Percentiles rank a stretch among this genome's conserved stretches.
Evolutionary conservation across 2,797 vertebrate species (phyloP).

Genomic region (Lutjanus campechanus): DNA sequence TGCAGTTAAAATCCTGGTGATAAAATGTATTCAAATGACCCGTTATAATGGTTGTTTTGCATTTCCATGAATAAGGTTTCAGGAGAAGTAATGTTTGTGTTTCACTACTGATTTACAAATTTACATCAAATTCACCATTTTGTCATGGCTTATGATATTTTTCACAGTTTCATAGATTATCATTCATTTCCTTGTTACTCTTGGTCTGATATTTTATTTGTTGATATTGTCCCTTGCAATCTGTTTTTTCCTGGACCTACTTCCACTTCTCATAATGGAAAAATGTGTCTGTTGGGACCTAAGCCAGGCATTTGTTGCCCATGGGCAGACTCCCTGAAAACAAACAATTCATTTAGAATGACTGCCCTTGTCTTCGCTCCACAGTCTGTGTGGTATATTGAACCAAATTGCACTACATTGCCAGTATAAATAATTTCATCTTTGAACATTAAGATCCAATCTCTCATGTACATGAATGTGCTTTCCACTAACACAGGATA

Average conservation of each 20-base stretch:
- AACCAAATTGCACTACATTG: slow-evolving; percentile 33
- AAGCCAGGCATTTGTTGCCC: slow-evolving; percentile 32
- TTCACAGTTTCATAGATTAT: slow-evolving; percentile 5
- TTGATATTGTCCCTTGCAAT: slow-evolving; percentile 6
- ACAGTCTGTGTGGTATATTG: slow-evolving; percentile 15
- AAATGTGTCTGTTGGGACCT: slow-evolving; percentile 16
- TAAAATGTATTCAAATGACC: neutral
- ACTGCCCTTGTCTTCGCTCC: slow-evolving; percentile 22
- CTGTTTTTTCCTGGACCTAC: neutral
- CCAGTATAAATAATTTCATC: slow-evolving; percentile 37
- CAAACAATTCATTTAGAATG: slow-evolving; percentile 49
- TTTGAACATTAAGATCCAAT: slow-evolving; percentile 40
- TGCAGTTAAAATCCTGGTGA: neutral
- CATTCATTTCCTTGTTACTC: neutral
- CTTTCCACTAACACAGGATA: slow-evolving; percentile 41
- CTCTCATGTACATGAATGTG: slow-evolving; percentile 27
- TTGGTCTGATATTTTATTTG: neutral
- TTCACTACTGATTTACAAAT: neutral
- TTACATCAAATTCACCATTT: neutral
- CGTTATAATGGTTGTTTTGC: neutral
- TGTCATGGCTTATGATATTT: neutral
- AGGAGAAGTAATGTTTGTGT: neutral
- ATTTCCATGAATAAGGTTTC: neutral
- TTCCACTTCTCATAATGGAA: slow-evolving; percentile 27
- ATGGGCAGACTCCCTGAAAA: slow-evolving; percentile 46